phyloP scores from a whole-genome alignment of 2,888 invertebrate species.

The Tribolium freemani region DNA sequence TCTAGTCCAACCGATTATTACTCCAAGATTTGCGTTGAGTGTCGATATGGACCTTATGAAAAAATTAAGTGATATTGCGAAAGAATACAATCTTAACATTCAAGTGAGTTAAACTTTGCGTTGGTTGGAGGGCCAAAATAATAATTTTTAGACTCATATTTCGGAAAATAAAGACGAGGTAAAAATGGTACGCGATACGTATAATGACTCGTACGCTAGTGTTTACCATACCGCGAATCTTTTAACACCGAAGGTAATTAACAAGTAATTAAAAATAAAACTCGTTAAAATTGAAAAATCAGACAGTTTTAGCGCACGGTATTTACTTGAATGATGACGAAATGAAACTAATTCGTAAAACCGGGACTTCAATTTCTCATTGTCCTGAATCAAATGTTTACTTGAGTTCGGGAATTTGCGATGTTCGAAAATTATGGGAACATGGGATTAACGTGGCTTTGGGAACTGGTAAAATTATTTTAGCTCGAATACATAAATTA shows the following conservation, averaged over 20 bases:
- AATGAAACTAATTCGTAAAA: conserved; percentile 73
- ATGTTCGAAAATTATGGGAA: conserved; percentile 76
- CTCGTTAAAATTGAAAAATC: conserved; percentile 16
- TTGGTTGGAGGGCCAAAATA: background rate
- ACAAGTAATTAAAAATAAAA: background rate
- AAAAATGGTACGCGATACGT: conserved; percentile 73
- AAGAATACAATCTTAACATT: conserved; percentile 77
- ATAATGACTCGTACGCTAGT: conserved; percentile 76
- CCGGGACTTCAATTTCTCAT: conserved; percentile 82
- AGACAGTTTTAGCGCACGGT: conserved; percentile 88
- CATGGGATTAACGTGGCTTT: conserved; percentile 82
- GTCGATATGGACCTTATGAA: conserved; percentile 81
- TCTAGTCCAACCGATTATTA: conserved; percentile 83
- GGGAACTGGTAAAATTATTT: conserved; percentile 81
- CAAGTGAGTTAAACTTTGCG: conserved; percentile 73
- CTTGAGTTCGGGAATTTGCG: conserved; percentile 85
- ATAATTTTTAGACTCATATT: conserved; percentile 81
- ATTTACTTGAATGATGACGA: conserved; percentile 82
- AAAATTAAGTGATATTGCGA: conserved; percentile 78
- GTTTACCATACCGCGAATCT: conserved; percentile 84
- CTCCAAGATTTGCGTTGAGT: conserved; percentile 88
- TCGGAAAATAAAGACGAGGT: conserved; percentile 86
- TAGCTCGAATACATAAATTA: background rate
- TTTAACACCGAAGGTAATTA: conserved; percentile 77
- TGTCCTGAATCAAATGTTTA: conserved; percentile 90